phyloP scores from a whole-genome alignment of 1,140 invertebrate genomes.

The Leptinotarsa texana region DNA sequence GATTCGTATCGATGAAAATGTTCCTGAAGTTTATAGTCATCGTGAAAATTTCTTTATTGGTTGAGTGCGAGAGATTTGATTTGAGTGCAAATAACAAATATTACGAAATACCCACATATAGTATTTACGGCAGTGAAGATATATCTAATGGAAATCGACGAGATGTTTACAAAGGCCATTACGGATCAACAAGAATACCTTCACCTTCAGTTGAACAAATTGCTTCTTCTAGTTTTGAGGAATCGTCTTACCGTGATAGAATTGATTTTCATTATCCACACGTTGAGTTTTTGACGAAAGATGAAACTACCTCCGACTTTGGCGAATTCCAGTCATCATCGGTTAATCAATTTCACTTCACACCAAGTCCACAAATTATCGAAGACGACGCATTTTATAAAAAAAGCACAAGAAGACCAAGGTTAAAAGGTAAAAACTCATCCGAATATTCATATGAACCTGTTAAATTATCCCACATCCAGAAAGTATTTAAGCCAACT shows the following conservation, averaged over 20 bases:
- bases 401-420: neutral
- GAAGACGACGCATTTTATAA: neutral
- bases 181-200: neutral
- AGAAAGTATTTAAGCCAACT: conserved; percentile 34
- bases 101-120: neutral
- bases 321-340: neutral
- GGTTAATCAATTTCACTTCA: neutral
- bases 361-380: neutral
- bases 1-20: neutral
- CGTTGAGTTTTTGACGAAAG: conserved; percentile 12
- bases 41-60: neutral
- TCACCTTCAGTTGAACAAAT: neutral
- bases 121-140: too few species aligned
- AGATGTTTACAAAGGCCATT: too few species aligned
- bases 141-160: too few species aligned
- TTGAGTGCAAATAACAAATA: neutral
- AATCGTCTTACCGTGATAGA: neutral
- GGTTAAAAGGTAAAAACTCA: neutral
- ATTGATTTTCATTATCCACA: conserved; percentile 24
- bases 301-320: neutral
- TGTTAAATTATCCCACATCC: conserved; percentile 27
- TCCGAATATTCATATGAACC: conserved; percentile 24
- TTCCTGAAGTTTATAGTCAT: neutral
- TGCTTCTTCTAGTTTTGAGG: neutral
- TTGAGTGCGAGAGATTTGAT: neutral